Evolutionary conservation across 2,113 vertebrate genomes (phyloP).

Genomic region (Sceloporus undulatus): DNA sequence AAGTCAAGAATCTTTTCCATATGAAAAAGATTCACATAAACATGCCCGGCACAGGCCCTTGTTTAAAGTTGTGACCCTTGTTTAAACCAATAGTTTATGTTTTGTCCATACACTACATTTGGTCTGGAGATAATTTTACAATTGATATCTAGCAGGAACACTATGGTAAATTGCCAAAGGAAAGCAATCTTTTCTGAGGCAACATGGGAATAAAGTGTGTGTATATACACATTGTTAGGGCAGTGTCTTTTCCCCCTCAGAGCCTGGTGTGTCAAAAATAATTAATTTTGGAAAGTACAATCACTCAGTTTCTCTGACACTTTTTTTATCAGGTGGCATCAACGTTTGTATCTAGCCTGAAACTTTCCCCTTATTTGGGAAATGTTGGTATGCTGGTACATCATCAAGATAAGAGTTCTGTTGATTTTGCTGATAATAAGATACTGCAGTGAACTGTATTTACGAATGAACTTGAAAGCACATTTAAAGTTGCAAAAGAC

Average conservation of each 20-base stretch:
- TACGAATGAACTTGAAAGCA: slow-evolving; percentile 44
- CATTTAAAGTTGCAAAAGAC: slow-evolving; percentile 58
- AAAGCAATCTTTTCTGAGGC: fast-evolving
- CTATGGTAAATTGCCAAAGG: slow-evolving; percentile 50
- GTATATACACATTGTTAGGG: neutral
- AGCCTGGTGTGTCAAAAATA: slow-evolving; percentile 26
- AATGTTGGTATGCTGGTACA: slow-evolving; percentile 9
- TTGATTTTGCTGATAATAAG: slow-evolving; percentile 57
- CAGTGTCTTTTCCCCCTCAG: neutral
- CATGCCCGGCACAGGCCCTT: too few relatives aligned
- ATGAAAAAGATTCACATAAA: too few relatives aligned
- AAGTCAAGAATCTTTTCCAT: too few relatives aligned
- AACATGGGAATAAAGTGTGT: neutral
- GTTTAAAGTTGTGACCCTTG: too few relatives aligned
- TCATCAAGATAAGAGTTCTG: slow-evolving; percentile 57
- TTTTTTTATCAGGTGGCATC: slow-evolving; percentile 49
- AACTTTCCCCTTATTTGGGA: slow-evolving; percentile 49
- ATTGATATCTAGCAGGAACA: slow-evolving; percentile 24
- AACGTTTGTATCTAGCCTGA: slow-evolving; percentile 41
- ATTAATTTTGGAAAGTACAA: slow-evolving; percentile 47
- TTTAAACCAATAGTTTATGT: too few relatives aligned
- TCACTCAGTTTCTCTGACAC: slow-evolving; percentile 55
- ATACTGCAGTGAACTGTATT: slow-evolving; percentile 34
- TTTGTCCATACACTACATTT: neutral
- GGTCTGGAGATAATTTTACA: slow-evolving; percentile 8